phyloP scores from a whole-genome alignment of 2,888 invertebrate genomes.

The Altica lythri region DNA sequence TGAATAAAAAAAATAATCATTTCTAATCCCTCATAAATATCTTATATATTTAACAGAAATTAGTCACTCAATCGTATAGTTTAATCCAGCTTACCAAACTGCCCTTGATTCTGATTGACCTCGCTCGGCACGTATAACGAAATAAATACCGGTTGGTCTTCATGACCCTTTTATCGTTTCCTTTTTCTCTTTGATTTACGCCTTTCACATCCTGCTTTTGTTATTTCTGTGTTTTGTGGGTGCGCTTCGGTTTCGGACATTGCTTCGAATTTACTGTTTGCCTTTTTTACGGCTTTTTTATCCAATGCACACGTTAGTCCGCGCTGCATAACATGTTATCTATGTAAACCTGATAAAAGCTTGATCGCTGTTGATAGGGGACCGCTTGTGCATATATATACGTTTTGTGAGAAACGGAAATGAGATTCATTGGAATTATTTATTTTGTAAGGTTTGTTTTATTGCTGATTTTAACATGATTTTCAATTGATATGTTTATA shows the following conservation, averaged over 20 bases:
- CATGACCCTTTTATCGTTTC: constrained; percentile 27
- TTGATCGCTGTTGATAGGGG: too few relatives aligned
- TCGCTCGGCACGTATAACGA: constrained; percentile 23
- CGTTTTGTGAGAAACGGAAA: too few relatives aligned
- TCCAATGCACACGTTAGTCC: not conserved
- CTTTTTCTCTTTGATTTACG: constrained; percentile 28
- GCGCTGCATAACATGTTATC: not conserved
- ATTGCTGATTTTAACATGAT: too few relatives aligned
- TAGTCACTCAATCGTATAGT: too few relatives aligned
- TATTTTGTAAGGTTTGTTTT: too few relatives aligned
- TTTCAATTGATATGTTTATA: too few relatives aligned
- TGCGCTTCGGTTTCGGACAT: constrained; percentile 12
- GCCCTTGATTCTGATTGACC: constrained; percentile 29
- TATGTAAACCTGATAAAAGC: too few relatives aligned
- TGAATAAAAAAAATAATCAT: too few relatives aligned
- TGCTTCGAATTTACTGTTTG: constrained; percentile 18
- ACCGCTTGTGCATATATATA: too few relatives aligned
- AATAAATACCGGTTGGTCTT: constrained; percentile 29
- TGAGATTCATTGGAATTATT: too few relatives aligned
- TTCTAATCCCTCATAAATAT: too few relatives aligned
- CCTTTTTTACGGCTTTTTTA: constrained; percentile 5
- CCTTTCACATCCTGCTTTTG: constrained; percentile 20
- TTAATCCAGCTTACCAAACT: constrained; percentile 12
- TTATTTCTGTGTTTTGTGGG: constrained; percentile 22
- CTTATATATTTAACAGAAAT: too few relatives aligned